Evolutionary conservation across 2,113 vertebrate species (phyloP), one percentile per base, ranked within the genome.

Genomic region (Oceanites oceanicus): DNA sequence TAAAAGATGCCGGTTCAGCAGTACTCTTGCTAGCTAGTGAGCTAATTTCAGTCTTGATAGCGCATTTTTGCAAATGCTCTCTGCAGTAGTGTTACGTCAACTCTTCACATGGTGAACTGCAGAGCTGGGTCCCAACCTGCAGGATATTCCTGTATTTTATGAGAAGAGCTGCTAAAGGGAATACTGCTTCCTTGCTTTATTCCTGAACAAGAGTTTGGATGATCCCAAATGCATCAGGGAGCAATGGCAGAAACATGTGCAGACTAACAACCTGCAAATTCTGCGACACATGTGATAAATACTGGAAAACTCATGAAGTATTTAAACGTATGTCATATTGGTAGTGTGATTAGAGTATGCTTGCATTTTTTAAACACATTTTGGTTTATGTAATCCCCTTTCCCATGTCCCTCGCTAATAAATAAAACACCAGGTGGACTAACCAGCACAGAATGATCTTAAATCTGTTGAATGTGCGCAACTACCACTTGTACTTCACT

Each of bases 391-490:
- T 79, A 90, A 92, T 86, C 71, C 82, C 47, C 42, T 88, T 77
- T 83, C 90, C 85, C 86, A 34, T 70, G 72, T 88, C 72, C 23
- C 85, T 95, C 0, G 0, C 67, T 93, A 78, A 86, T 90, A 95
- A 94, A 86, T 92, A 72, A 83, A 96, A 86, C 36, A 49, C 79
- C 86, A 92, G 88, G 47, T 95, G 95, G 86, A 96, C 12, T 26
- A 70, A 76, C 22, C 52, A 83, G 77, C 73, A 53, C 61, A 81
- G 58, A 89, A 66, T 9, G 7, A 74, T 93, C 63, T 88, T 93
- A 96, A 92, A 92, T 93, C 90, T 80, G 47, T 84, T 88, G 79
- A 47, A 74, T 92, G 83, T 90, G 75, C 92, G 88, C 58, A 90
- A 79, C 73, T 61, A 11, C 34, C 53, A 15, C 77, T 91, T 93